Conservation (phyloP, 2,888 invertebrate species). For the Proisotoma minuta region DNA sequence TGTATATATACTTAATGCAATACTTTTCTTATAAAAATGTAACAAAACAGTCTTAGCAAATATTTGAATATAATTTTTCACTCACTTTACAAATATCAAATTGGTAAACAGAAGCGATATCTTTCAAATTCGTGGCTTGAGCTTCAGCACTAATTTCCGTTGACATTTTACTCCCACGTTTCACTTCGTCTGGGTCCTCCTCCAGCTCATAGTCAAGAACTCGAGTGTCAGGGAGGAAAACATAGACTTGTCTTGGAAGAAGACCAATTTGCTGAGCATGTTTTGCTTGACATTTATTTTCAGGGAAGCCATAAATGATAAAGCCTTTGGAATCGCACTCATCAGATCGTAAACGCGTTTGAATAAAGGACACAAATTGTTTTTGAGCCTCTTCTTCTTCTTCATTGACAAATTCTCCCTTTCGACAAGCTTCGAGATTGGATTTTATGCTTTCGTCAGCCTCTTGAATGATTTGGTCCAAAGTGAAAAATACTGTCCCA, state of each 20-base stretch:
- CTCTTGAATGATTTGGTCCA: slow-evolving; percentile 28
- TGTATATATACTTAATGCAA: slow-evolving; percentile 5
- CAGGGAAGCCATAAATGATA: slow-evolving; percentile 42
- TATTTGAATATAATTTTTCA: background rate
- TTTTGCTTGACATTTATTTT: slow-evolving; percentile 32
- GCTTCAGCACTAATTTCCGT: background rate
- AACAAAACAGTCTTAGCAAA: background rate
- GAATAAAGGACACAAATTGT: slow-evolving; percentile 27
- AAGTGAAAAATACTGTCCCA: slow-evolving; percentile 33
- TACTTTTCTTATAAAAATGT: too few relatives aligned
- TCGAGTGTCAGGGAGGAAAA: slow-evolving; percentile 29
- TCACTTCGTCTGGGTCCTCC: background rate
- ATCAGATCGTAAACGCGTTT: slow-evolving; percentile 15
- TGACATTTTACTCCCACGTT: background rate
- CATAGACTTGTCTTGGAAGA: slow-evolving; percentile 39
- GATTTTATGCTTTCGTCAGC: slow-evolving; percentile 16
- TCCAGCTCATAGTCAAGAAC: background rate
- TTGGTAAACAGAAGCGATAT: slow-evolving; percentile 31
- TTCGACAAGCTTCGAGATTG: slow-evolving; percentile 12
- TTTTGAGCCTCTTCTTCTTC: slow-evolving; percentile 26
- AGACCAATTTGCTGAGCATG: slow-evolving; percentile 39
- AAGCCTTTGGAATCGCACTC: slow-evolving; percentile 38
- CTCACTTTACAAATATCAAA: slow-evolving; percentile 35
- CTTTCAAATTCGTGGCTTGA: slow-evolving; percentile 14
- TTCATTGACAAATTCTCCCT: slow-evolving; percentile 15